Conservation (phyloP, 2,113 vertebrate genomes). For the Mus spicilegus region DNA sequence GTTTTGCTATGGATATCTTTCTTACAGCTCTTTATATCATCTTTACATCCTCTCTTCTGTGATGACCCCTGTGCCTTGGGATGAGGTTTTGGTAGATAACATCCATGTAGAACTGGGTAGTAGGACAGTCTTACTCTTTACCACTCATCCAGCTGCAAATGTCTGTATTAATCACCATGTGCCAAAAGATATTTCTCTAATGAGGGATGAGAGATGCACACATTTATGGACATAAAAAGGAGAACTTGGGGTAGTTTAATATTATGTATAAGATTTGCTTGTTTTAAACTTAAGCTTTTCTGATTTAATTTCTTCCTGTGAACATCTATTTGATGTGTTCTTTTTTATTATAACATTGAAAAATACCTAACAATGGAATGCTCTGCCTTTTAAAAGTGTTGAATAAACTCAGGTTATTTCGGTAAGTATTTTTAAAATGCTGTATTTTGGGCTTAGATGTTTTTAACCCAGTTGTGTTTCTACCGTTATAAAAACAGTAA, state of each 20-base stretch:
- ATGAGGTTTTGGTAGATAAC: not conserved
- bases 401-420: constrained; percentile 45
- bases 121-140: not conserved
- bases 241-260: not conserved
- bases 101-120: not conserved
- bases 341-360: constrained; percentile 45
- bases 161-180: not conserved
- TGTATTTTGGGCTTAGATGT: constrained; percentile 13
- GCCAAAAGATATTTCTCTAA: not conserved
- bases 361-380: constrained; percentile 24
- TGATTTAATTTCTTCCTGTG: constrained; percentile 45
- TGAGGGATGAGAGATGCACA: not conserved
- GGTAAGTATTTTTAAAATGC: constrained; percentile 53
- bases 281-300: not conserved
- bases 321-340: constrained; percentile 19
- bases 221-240: not conserved
- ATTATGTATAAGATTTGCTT: not conserved
- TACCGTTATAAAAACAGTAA: constrained; percentile 35
- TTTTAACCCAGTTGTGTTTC: constrained; percentile 46
- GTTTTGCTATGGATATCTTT: not conserved
- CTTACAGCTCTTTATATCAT: not conserved
- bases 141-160: not conserved
- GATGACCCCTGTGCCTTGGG: not conserved
- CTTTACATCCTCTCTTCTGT: not conserved
- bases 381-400: constrained; percentile 23